Evolutionary conservation across 2,888 invertebrate genomes (phyloP).

Genomic region (Heliconius aoede): DNA sequence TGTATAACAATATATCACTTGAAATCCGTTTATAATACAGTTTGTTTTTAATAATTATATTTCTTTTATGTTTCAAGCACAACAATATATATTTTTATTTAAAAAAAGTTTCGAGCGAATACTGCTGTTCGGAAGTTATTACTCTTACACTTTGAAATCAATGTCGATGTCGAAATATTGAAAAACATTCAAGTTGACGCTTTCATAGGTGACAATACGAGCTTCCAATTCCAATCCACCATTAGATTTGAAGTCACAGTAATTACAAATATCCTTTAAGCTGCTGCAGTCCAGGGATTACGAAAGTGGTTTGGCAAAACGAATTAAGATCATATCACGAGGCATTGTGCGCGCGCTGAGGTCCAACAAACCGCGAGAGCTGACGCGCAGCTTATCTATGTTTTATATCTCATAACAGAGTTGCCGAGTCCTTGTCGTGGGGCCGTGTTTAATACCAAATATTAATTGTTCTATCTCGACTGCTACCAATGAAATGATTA

Average conservation of each 20-base stretch:
- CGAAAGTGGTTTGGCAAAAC: slow-evolving; percentile 32
- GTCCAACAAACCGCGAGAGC: slow-evolving; percentile 22
- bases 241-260: no score
- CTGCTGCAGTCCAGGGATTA: slow-evolving; percentile 10
- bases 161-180: slow-evolving; percentile 2
- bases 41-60: no score
- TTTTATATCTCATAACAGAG: slow-evolving; percentile 30
- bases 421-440: background rate
- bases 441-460: background rate
- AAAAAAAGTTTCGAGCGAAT: no score
- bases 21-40: background rate
- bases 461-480: slow-evolving; percentile 1
- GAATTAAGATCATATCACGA: slow-evolving; percentile 36
- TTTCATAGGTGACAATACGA: no score
- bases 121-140: background rate
- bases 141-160: background rate
- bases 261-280: background rate
- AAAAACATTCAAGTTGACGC: background rate
- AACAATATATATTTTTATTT: no score
- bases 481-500: background rate
- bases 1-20: background rate
- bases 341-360: slow-evolving; percentile 15
- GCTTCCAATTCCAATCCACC: no score
- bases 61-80: no score
- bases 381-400: slow-evolving; percentile 35